phyloP scores from a whole-genome alignment of 2,113 vertebrate genomes.

The Gallinago paraguaiae region DNA sequence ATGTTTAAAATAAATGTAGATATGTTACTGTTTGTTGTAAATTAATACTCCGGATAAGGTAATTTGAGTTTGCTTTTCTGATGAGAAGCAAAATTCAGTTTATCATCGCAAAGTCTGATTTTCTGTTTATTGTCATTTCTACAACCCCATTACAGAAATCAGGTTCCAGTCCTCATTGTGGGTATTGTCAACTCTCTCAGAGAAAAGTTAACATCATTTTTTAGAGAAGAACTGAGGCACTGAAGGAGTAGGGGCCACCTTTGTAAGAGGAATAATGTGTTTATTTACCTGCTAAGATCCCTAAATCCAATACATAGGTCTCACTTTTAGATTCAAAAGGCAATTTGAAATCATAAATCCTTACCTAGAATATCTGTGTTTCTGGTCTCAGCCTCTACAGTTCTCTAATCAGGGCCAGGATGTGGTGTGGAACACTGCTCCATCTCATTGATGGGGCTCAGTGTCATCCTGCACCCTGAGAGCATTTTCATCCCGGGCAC shows the following conservation, averaged over 20 bases:
- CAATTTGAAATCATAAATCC: background rate
- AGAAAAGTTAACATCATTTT: background rate
- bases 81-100: background rate
- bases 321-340: background rate
- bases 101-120: background rate
- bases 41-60: background rate
- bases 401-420: background rate
- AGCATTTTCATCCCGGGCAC: background rate
- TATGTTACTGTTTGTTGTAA: background rate
- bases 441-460: background rate
- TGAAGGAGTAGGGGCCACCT: background rate
- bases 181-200: background rate
- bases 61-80: background rate
- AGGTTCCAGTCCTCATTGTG: background rate
- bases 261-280: background rate
- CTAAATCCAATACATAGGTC: background rate
- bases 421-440: background rate
- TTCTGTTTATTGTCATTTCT: background rate
- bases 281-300: background rate
- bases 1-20: background rate
- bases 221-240: background rate
- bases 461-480: background rate
- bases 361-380: fast-evolving
- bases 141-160: background rate
- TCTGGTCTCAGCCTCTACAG: background rate